A percentile compares a stretch with the other conserved stretches of the same genome.
Evolutionary conservation across 2,888 invertebrate genomes (phyloP).

Genomic region (Agrochola lota): DNA sequence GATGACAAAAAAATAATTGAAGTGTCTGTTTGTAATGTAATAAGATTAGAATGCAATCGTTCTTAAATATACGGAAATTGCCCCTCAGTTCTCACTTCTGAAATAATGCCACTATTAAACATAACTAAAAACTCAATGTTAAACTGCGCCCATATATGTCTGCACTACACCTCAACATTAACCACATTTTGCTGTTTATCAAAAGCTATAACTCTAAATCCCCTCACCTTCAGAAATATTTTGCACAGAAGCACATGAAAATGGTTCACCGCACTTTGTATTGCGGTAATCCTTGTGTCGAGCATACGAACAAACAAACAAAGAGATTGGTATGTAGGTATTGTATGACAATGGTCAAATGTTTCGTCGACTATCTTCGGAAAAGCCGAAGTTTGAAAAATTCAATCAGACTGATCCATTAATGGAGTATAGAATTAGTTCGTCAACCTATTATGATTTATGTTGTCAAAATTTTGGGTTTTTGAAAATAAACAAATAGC

Average conservation of each 20-base stretch:
- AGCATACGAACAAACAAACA: constrained; percentile 7
- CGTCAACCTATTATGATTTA: not conserved
- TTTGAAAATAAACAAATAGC: too few relatives aligned
- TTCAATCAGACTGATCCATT: not conserved
- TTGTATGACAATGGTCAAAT: too few relatives aligned
- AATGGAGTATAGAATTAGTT: not conserved
- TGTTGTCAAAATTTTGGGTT: too few relatives aligned
- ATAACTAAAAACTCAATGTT: too few relatives aligned
- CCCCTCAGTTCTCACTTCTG: not conserved
- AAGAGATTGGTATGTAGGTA: not conserved
- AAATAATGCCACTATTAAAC: not conserved
- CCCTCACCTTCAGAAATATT: constrained; percentile 41
- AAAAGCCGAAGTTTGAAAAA: not conserved
- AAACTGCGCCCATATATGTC: not conserved
- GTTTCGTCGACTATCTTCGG: not conserved
- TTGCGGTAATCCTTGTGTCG: constrained; percentile 57
- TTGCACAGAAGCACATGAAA: constrained; percentile 43
- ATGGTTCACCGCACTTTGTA: constrained; percentile 59
- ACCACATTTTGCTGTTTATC: constrained; percentile 6
- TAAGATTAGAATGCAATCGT: not conserved
- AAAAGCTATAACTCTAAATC: constrained; percentile 22
- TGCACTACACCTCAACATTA: not conserved
- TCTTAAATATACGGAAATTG: too few relatives aligned
- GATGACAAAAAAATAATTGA: too few relatives aligned
- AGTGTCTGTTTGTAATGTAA: too few relatives aligned